Evolutionary conservation across 2,113 vertebrate genomes (phyloP).

Genomic region (Phodopus roborovskii): DNA sequence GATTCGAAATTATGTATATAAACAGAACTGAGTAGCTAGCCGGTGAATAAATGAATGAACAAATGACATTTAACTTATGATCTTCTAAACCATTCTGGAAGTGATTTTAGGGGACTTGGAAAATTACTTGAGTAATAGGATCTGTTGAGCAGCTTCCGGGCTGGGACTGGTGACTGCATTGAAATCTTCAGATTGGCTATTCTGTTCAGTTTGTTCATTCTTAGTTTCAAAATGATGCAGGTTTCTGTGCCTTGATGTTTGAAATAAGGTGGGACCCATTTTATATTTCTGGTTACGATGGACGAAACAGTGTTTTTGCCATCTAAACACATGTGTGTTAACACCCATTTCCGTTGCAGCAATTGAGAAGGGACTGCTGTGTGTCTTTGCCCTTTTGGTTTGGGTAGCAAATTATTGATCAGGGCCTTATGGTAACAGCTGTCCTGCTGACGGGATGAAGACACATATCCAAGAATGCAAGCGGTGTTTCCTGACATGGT

Average conservation of each 20-base stretch:
- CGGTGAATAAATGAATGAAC: slow-evolving; percentile 12
- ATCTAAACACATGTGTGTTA: slow-evolving; percentile 68
- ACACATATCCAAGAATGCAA: slow-evolving; percentile 64
- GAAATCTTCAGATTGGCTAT: slow-evolving; percentile 28
- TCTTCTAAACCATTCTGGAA: slow-evolving; percentile 36
- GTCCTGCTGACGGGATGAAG: slow-evolving; percentile 58
- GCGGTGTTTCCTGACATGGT: slow-evolving; percentile 40
- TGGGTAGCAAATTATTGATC: slow-evolving; percentile 75
- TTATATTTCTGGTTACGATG: slow-evolving; percentile 55
- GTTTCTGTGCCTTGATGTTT: slow-evolving; percentile 39
- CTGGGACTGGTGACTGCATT: slow-evolving; percentile 48
- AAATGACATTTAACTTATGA: slow-evolving; percentile 10
- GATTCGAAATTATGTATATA: slow-evolving; percentile 43
- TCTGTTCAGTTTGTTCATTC: slow-evolving; percentile 54
- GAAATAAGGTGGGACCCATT: slow-evolving; percentile 62
- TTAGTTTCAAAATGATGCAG: slow-evolving; percentile 65
- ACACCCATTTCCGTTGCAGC: background rate
- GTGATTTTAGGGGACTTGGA: slow-evolving; percentile 32
- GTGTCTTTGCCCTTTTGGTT: slow-evolving; percentile 51
- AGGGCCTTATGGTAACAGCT: slow-evolving; percentile 71
- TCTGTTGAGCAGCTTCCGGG: slow-evolving; percentile 7
- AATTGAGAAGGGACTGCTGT: background rate
- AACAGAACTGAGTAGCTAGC: background rate
- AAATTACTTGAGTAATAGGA: slow-evolving; percentile 59
- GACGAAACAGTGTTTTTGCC: slow-evolving; percentile 84